Evolutionary conservation across 2,113 vertebrate species (phyloP), one percentile per base, ranked within the genome.

Genomic region (Mionectes macconnelli): DNA sequence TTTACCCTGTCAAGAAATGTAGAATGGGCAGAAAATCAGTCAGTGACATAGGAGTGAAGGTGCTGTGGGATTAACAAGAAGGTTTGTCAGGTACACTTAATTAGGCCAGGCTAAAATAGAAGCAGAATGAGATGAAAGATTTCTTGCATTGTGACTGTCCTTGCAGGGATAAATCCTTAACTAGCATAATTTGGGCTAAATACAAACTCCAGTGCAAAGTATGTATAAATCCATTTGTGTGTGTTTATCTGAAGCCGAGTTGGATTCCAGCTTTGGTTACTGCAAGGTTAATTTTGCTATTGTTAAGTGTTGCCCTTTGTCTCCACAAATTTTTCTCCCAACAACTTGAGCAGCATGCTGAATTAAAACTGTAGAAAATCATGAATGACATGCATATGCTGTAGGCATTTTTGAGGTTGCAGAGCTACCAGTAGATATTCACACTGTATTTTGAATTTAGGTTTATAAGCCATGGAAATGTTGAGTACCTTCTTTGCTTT

Each of bases 281-380:
- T 62, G 56, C 44, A 57, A 94, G 59, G 64, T 74, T 94, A 70
- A 75, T 95, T 93, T 96, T 81, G 40, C 49, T 45, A 33, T 78
- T 96, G 56, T 94, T 95, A 76, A 78, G 18, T 62, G 45, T 57
- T 53, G 83, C 64, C n/a, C 52, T 90, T 93, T 84, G 49, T 87
- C 57, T 60, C 68, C 44, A 45, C 31, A 64, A 64, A 39, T 90
- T 92, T 92, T 93, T 95, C 90, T 93, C 52, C 76, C 68, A 68
- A 89, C 59, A 90, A 76, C 40, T 92, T 92, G 83, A 97, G 86
- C 88, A 92, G 77, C 56, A 4, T 59, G 80, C 60, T 94, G 88
- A 94, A 95, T 94, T 92, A 82, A 40, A 94, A 84, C 81, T 97
- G 93, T 86, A 93, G 88, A 93, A 95, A 95, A 96, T 96, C 92